phyloP scores from a whole-genome alignment of 2,888 invertebrate genomes.

The Idaea aversata region DNA sequence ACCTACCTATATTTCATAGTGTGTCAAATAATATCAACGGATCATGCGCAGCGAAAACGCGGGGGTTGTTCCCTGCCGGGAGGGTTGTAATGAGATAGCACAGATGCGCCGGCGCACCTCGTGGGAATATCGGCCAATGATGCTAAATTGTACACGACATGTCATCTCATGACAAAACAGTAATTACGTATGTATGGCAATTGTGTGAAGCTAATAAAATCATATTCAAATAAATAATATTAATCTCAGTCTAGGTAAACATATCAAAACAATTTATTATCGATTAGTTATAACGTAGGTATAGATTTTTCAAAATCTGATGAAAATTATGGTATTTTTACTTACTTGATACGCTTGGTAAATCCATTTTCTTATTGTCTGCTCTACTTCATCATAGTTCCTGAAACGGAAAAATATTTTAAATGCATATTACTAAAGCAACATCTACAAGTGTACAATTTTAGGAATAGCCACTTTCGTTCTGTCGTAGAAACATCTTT shows the following conservation, averaged over 20 bases:
- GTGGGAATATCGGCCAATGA: constrained; percentile 57
- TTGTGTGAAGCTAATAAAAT: neutral
- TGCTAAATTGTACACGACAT: constrained; percentile 47
- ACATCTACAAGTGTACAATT: too few relatives aligned
- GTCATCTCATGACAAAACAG: constrained; percentile 42
- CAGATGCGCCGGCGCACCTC: constrained; percentile 62
- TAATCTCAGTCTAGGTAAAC: too few relatives aligned
- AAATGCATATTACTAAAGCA: neutral
- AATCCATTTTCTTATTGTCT: neutral
- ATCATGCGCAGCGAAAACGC: neutral
- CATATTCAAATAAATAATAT: too few relatives aligned
- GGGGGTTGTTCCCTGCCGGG: constrained; percentile 3
- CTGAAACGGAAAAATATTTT: neutral
- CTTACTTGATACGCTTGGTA: neutral
- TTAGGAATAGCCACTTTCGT: too few relatives aligned
- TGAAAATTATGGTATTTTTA: neutral
- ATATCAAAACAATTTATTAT: too few relatives aligned
- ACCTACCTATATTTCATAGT: too few relatives aligned
- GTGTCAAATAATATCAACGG: neutral
- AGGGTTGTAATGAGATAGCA: constrained; percentile 44
- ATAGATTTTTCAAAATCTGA: too few relatives aligned
- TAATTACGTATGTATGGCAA: neutral
- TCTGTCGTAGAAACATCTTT: too few relatives aligned
- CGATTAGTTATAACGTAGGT: too few relatives aligned
- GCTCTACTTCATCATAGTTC: neutral